Conservation (phyloP, 2,113 vertebrate species). For the Sylvia atricapilla region DNA sequence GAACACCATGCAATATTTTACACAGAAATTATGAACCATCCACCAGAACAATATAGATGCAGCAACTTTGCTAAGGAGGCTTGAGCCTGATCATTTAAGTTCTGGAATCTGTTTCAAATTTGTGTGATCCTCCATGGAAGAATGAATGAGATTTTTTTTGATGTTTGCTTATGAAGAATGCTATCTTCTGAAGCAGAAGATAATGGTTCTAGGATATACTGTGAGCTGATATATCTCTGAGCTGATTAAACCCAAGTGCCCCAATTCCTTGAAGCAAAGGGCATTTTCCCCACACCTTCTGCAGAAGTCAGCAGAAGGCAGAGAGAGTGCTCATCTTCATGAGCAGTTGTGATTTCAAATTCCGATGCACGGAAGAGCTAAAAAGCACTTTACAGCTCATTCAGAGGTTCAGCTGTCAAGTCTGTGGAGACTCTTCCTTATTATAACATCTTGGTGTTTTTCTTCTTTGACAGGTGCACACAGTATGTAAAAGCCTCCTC, state of each 20-base stretch:
- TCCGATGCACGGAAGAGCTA: rapidly evolving
- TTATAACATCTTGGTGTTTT: not conserved
- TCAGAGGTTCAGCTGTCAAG: not conserved
- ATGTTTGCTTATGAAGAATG: not conserved
- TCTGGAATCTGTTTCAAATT: not conserved
- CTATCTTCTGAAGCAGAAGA: not conserved
- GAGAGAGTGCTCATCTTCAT: not conserved
- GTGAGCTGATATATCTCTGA: not conserved
- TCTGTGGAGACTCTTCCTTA: not conserved
- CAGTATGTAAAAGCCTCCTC: not conserved
- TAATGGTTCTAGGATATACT: too few relatives aligned
- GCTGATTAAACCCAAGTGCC: not conserved
- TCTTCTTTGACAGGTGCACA: not conserved
- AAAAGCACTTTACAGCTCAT: not conserved
- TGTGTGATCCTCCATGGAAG: not conserved
- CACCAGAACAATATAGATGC: not conserved
- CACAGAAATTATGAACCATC: not conserved
- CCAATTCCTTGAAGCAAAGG: not conserved
- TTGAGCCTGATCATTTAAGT: not conserved
- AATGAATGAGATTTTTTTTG: not conserved
- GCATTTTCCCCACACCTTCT: not conserved
- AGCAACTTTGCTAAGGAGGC: not conserved
- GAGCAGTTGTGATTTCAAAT: not conserved
- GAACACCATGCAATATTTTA: not conserved
- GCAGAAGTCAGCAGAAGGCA: not conserved